Evolutionary conservation across 2,797 vertebrate genomes (phyloP), one percentile per base, ranked within the genome.

Genomic region (Labeo calbasu): DNA sequence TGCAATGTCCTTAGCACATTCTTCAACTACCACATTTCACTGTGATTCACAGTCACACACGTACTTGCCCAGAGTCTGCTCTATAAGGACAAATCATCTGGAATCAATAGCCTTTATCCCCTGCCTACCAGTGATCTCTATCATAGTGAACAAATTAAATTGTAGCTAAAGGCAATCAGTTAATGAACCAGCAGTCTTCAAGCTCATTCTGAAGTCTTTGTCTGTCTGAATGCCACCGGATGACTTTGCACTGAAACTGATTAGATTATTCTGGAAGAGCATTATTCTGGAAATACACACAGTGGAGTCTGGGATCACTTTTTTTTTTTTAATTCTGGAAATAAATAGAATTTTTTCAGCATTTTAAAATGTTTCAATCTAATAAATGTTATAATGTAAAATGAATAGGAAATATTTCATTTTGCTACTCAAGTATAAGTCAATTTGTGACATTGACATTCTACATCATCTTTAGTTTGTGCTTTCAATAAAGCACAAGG

Each of bases 61-160:
- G 23, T 6, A 48, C 75, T 57, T 76, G 25, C 48, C 57, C 79
- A 32, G 17, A 13, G 77, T 78, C n/a, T 76, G 86, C 83, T 81
- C 77, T 61, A 66, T 81, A 25, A 82, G 82, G 76, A 84, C 83
- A 81, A 72, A 51, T 36, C 72, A 88, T 81, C 88, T 87, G 81
- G 15, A 85, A 91, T 92, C 91, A 82, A 89, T 90, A 85, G 69
- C 40, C 81, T 69, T 85, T 84, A 85, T 86, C 83, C 85, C 36
- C 70, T 76, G 80, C 81, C 81, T 88, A 87, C 81, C 81, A 88
- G 77, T 81, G 83, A 87, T 82, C 71, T 85, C 80, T 72, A 83
- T 79, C 82, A 85, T 79, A 80, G 82, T 79, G 87, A 90, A 87
- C 86, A 89, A 84, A 90, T 69, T 84, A 80, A 87, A 84, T 76